Evolutionary conservation across 2,888 invertebrate species (phyloP), one percentile per base, ranked within the genome.

Genomic region (Callinectes sapidus): DNA sequence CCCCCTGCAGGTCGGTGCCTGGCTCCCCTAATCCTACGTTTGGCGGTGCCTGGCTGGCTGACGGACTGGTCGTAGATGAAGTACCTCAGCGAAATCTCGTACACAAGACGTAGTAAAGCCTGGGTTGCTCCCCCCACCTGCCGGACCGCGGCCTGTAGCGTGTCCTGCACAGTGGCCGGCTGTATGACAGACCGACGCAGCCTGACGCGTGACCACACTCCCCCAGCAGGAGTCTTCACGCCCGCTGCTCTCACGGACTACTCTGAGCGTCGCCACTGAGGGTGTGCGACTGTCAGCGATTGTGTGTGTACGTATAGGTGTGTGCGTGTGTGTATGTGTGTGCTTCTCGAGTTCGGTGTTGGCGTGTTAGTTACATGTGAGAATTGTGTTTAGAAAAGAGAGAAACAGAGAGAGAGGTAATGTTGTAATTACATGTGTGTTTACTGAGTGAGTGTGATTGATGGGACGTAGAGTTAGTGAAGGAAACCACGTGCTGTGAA

Each of bases 31-130:
- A 81, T 81, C 81, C 81, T 81, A 35, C 35, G 35, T 35, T 81
- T 81, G 81, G 81, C 81, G 81, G 81, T 81, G 35, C 32, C 81
- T 81, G 81, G 81, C 35, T 81, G 32, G 35, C 32, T 81, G 81
- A 35, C 71, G n/a, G 71, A n/a, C 35, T 81, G 81, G 81, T 35
- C 35, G 81, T 32, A 35, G 35, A 35, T 35, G 16, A 81, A 81
- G 81, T 81, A 81, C 32, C 81, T 32, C 81, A 81, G 32, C 35
- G 81, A 35, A 81, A 32, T 81, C 81, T 81, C 35, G 81, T 71
- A 71, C 71, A 71, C 71, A 71, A 71, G 71, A 71, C 71, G 28
- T 71, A 71, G 71, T 71, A 71, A 71, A 28, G 71, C 1, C n/a
- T 71, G n/a, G 2, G n/a, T 10, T 71, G 71, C 71, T 28, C 71